Evolutionary conservation across 2,888 invertebrate genomes (phyloP).

Genomic region (Sepioteuthis lessoniana): DNA sequence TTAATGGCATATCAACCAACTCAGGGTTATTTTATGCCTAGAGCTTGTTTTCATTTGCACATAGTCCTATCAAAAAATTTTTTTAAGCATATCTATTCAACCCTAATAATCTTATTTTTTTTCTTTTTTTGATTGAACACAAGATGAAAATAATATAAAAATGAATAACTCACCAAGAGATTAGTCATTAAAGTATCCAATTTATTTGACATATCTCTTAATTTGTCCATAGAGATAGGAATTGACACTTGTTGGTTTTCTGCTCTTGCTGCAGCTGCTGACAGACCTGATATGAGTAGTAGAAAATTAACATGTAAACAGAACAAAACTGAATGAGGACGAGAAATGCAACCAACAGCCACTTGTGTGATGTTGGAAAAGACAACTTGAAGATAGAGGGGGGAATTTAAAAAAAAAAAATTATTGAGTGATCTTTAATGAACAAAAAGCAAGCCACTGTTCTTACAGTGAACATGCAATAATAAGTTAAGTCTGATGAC

Average conservation of each 20-base stretch:
- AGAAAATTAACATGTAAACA: not conserved
- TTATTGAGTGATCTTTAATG: not conserved
- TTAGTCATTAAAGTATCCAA: slow-evolving; percentile 68
- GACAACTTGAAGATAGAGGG: not conserved
- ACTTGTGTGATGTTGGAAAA: not conserved
- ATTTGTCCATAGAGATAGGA: slow-evolving; percentile 67
- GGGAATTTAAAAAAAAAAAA: not conserved
- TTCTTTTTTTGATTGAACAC: too few relatives aligned
- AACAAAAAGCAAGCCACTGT: not conserved
- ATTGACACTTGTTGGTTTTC: slow-evolving; percentile 55
- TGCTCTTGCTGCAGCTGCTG: slow-evolving; percentile 51
- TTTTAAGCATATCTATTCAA: too few relatives aligned
- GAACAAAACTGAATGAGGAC: not conserved
- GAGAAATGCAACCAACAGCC: not conserved
- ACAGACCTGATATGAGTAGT: slow-evolving; percentile 42
- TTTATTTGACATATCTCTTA: slow-evolving; percentile 65
- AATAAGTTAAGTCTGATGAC: not conserved
- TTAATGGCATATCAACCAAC: too few relatives aligned
- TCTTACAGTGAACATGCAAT: not conserved
- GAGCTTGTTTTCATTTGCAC: too few relatives aligned
- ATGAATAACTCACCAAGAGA: slow-evolving; percentile 61
- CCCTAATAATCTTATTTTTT: too few relatives aligned
- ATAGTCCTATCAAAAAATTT: too few relatives aligned
- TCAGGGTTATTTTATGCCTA: too few relatives aligned
- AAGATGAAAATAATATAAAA: not conserved